Evolutionary conservation across 2,113 vertebrate species (phyloP).

Genomic region (Tursiops truncatus): DNA sequence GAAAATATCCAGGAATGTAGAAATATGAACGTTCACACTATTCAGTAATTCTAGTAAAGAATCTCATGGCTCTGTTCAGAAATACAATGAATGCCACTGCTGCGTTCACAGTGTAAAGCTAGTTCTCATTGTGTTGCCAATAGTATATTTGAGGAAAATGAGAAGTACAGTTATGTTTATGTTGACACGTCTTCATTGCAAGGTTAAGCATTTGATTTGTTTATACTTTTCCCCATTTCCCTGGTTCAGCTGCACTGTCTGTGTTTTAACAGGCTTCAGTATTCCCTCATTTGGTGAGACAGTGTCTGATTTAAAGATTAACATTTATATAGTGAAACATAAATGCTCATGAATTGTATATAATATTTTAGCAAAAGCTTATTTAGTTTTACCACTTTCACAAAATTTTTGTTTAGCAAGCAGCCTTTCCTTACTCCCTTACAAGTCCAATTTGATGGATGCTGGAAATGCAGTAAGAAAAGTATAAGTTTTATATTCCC

Average conservation of each 20-base stretch:
- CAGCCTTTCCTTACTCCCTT: conserved; percentile 8
- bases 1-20: background rate
- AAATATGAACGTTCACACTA: background rate
- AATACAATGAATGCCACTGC: background rate
- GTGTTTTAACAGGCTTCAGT: conserved; percentile 69
- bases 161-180: conserved; percentile 63
- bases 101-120: background rate
- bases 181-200: conserved; percentile 61
- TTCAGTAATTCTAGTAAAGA: background rate
- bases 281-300: conserved; percentile 46
- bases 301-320: conserved; percentile 71
- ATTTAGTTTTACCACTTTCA: conserved; percentile 53
- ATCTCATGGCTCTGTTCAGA: background rate
- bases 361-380: conserved; percentile 74
- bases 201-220: conserved; percentile 69
- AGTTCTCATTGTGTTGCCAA: background rate
- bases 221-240: conserved; percentile 64
- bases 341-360: conserved; percentile 68
- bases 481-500: background rate
- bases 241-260: conserved; percentile 47
- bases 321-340: conserved; percentile 71
- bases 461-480: background rate
- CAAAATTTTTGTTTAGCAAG: conserved; percentile 35
- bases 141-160: background rate
- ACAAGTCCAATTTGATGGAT: background rate